phyloP scores from a whole-genome alignment of 1,140 invertebrate species.

The Euschistus heros region DNA sequence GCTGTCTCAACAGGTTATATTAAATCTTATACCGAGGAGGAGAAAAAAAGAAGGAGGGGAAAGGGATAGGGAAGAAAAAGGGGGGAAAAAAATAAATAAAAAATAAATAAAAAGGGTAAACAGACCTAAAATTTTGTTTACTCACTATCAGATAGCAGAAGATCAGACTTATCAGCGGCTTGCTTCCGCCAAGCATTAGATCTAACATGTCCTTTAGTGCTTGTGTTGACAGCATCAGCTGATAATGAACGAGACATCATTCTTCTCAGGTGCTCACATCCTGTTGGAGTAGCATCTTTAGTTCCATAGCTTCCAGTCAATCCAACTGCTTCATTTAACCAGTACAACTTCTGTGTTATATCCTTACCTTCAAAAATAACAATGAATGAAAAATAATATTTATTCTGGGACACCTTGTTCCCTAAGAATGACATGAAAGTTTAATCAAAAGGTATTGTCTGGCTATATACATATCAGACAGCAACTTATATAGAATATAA shows the following conservation, averaged over 20 bases:
- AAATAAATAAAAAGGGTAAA: too few species aligned
- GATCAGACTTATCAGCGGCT: conserved; percentile 34
- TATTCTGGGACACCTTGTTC: too few species aligned
- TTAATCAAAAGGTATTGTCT: too few species aligned
- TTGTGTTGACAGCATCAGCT: conserved; percentile 67
- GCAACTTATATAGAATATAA: too few species aligned
- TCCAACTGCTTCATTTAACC: conserved; percentile 58
- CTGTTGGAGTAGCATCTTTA: conserved; percentile 33
- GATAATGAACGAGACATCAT: conserved; percentile 54
- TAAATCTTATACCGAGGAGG: too few species aligned
- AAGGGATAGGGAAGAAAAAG: too few species aligned
- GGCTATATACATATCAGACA: too few species aligned
- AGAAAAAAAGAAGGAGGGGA: too few species aligned
- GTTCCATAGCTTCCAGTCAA: conserved; percentile 40
- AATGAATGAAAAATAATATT: too few species aligned
- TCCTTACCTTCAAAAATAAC: conserved; percentile 53
- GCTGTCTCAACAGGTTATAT: too few species aligned
- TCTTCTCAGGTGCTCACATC: conserved; percentile 37
- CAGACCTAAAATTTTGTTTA: conserved; percentile 16
- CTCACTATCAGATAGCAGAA: conserved; percentile 37
- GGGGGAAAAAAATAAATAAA: conserved; percentile 24
- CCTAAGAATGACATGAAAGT: too few species aligned
- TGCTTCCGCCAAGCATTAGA: conserved; percentile 49
- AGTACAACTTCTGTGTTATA: conserved; percentile 74
- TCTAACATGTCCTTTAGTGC: conserved; percentile 55